Evolutionary conservation across 2,113 vertebrate genomes (phyloP).

Genomic region (Etheostoma spectabile): DNA sequence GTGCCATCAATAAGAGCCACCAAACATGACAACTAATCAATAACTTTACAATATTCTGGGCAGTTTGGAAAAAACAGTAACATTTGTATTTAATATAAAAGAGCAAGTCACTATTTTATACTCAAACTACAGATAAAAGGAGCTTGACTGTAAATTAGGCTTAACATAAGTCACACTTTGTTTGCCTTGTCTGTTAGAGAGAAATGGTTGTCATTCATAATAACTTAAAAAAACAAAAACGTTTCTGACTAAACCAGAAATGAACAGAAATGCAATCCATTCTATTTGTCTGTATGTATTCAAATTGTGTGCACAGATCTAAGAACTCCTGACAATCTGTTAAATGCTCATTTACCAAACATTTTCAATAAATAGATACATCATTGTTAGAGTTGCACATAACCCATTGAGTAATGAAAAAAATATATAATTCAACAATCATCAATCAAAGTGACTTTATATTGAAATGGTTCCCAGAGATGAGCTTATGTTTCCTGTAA

Average conservation of each 20-base stretch:
- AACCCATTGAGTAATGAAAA: constrained; percentile 48
- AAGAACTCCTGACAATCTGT: constrained; percentile 12
- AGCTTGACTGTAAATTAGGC: constrained; percentile 67
- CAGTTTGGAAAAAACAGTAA: constrained; percentile 87
- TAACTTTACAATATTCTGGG: constrained; percentile 90
- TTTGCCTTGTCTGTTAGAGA: constrained; percentile 43
- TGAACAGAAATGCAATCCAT: neutral
- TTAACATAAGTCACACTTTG: constrained; percentile 70
- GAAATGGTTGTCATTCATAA: constrained; percentile 52
- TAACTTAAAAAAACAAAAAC: neutral
- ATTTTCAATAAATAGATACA: constrained; percentile 35
- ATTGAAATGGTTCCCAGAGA: constrained; percentile 38
- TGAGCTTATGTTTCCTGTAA: constrained; percentile 36
- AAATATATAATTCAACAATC: constrained; percentile 41
- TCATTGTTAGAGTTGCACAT: constrained; percentile 30
- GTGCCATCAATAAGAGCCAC: constrained; percentile 95
- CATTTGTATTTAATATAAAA: constrained; percentile 84
- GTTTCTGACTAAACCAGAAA: constrained; percentile 8
- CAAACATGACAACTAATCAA: constrained; percentile 94
- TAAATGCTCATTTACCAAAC: constrained; percentile 31
- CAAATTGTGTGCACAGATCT: constrained; percentile 7
- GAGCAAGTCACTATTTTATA: constrained; percentile 64
- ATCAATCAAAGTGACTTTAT: constrained; percentile 54
- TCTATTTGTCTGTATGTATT: constrained; percentile 3
- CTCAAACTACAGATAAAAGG: constrained; percentile 42